Percentiles rank a stretch among this genome's conserved stretches.
Evolutionary conservation across 1,140 invertebrate species (phyloP).

Genomic region (Drosophila azteca): DNA sequence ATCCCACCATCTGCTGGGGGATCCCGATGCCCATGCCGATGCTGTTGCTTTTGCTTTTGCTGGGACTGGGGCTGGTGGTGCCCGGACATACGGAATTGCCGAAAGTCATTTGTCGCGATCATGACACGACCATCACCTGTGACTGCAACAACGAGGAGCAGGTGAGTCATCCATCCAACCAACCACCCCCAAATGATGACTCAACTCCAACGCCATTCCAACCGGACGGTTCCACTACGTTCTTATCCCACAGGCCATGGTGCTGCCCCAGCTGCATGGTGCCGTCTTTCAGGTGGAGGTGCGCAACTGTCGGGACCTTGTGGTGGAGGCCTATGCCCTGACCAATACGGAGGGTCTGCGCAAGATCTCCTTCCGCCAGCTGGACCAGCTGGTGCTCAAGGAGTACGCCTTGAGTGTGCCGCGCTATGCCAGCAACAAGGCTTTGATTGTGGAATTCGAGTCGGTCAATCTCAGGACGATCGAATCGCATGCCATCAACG

Average conservation of each 20-base stretch:
- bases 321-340: slow-evolving; percentile 73
- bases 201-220: neutral
- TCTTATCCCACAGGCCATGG: slow-evolving; percentile 47
- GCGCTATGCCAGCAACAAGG: slow-evolving; percentile 71
- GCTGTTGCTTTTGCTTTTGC: neutral
- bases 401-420: slow-evolving; percentile 67
- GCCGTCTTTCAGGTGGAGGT: slow-evolving; percentile 66
- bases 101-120: slow-evolving; percentile 69
- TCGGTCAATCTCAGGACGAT: slow-evolving; percentile 85
- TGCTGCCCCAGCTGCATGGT: slow-evolving; percentile 60
- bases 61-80: slow-evolving; percentile 9
- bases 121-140: slow-evolving; percentile 77
- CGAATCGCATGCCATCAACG: slow-evolving; percentile 88
- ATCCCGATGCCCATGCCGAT: slow-evolving; percentile 3
- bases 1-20: slow-evolving; percentile 47
- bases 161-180: slow-evolving; percentile 51
- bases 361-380: slow-evolving; percentile 84
- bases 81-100: slow-evolving; percentile 9
- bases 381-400: slow-evolving; percentile 84
- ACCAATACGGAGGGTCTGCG: slow-evolving; percentile 84
- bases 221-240: too few species aligned
- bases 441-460: slow-evolving; percentile 75
- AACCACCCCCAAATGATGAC: neutral
- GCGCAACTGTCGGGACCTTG: slow-evolving; percentile 69
- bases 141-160: slow-evolving; percentile 69